phyloP scores from a whole-genome alignment of 2,888 invertebrate genomes.

The Drepanosiphum platanoidis region DNA sequence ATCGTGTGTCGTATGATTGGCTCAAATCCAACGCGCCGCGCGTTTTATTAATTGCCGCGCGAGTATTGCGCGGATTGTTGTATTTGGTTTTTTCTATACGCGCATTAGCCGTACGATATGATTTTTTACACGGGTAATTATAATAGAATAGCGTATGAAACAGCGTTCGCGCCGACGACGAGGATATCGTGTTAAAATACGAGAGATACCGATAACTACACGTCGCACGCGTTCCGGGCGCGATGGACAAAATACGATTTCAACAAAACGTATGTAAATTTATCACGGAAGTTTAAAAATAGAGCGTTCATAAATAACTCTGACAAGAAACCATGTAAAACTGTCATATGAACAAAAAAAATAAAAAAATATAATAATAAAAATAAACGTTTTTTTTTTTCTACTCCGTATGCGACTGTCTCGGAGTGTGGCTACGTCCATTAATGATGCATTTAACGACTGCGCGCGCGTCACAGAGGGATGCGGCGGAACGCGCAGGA shows the following conservation, averaged over 20 bases:
- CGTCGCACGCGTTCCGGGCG: neutral
- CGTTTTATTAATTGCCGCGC: neutral
- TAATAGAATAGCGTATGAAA: too few relatives aligned
- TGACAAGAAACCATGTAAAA: slow-evolving; percentile 45
- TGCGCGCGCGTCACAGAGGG: neutral
- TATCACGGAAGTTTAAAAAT: slow-evolving; percentile 52
- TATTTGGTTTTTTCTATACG: too few relatives aligned
- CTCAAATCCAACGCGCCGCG: neutral
- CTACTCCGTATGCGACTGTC: neutral
- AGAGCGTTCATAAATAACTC: slow-evolving; percentile 57
- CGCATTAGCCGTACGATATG: too few relatives aligned
- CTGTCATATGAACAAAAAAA: slow-evolving; percentile 18
- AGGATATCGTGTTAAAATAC: neutral
- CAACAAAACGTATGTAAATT: slow-evolving; percentile 48
- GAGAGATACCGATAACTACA: neutral
- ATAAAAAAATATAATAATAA: neutral
- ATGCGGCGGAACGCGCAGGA: neutral
- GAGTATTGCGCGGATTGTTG: neutral
- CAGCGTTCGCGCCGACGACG: neutral
- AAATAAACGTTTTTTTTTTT: slow-evolving; percentile 42
- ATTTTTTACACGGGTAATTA: too few relatives aligned
- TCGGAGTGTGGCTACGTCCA: slow-evolving; percentile 27
- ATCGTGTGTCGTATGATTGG: neutral
- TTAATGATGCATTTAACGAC: slow-evolving; percentile 59
- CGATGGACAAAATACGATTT: neutral